Evolutionary conservation across 2,888 invertebrate species (phyloP), one percentile per base, ranked within the genome.

Genomic region (Ctena decussata): DNA sequence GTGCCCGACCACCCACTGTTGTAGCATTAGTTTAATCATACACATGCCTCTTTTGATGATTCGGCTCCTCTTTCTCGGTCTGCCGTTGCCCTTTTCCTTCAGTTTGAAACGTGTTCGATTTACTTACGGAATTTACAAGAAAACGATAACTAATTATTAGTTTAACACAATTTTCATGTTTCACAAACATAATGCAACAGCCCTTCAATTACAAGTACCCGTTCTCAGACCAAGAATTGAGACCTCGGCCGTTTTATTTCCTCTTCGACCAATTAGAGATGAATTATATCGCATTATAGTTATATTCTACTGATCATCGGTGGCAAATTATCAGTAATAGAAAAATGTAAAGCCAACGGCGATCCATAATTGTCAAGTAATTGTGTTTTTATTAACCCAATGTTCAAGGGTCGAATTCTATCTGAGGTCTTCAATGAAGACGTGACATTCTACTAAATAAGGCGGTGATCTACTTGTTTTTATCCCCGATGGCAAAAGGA

Each of bases 351-450:
- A 79, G 74, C 87, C 82, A 82, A 69, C 75, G 81, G 80, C 75
- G 78, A 65, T 82, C 72, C 57, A 81, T 87, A 87, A 87, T 87
- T 87, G 87, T 75, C 73, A 39, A 60, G 82, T 87, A 87, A 87
- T 87, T 85, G 87, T 85, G 78, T 85, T 87, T 87, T 87, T 87
- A 87, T 87, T 83, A 85, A 85, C 84, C 85, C 74, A 69, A 30
- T 84, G 80, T 87, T 83, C 80, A 85, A 83, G 85, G 80, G 80
- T 76, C 84, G 53, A 53, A 74, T 73, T 79, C 84, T 79, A 69
- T 44, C 82, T 70, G 44, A n/a, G 60, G 44, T 72, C 60, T 32
- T 39, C 65, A 65, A 41, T 24, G 27, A 79, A 77, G 73, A 87
- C 84, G 84, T 87, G 86, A 84, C 84, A 76, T 71, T 73, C 73